Conservation (phyloP, 37 sponge, comb jelly and placozoan species). For the Corticium candelabrum region DNA sequence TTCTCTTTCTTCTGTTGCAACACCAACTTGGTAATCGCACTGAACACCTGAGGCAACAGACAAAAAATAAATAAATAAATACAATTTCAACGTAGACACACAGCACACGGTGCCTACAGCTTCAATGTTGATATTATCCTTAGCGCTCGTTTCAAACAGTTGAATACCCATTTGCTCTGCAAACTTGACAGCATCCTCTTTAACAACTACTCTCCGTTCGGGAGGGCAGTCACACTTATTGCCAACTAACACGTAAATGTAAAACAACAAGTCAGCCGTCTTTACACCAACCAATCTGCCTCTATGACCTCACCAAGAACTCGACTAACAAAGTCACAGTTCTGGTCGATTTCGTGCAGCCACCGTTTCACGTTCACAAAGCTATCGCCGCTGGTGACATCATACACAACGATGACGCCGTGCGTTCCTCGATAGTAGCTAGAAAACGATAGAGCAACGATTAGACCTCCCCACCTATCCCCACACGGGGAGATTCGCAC, state of each 20-base stretch:
- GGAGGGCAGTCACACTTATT: conserved; percentile 89
- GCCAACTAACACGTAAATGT: conserved; percentile 53
- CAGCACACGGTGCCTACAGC: conserved; percentile 46
- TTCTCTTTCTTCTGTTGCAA: conserved; percentile 70
- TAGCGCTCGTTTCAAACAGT: conserved; percentile 93
- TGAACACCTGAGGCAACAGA: conserved; percentile 60
- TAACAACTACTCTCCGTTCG: conserved; percentile 80
- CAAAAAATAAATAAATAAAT: background rate
- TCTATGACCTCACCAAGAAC: conserved; percentile 70
- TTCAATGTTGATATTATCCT: conserved; percentile 96
- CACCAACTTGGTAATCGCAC: conserved; percentile 83
- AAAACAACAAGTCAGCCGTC: background rate
- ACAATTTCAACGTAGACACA: no score
- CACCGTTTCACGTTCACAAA: conserved; percentile 94
- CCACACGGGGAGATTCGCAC: conserved; percentile 30
- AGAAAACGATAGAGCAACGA: background rate
- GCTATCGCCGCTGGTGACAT: conserved; percentile 89
- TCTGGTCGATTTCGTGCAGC: conserved; percentile 96
- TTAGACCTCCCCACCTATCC: background rate
- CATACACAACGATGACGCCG: conserved; percentile 98
- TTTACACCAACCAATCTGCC: no score
- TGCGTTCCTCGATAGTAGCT: conserved; percentile 99
- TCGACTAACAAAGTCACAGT: conserved; percentile 91
- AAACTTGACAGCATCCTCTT: conserved; percentile 82
- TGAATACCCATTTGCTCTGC: conserved; percentile 85